Conservation (phyloP, 2,888 invertebrate genomes). For the Orthosia incerta region DNA sequence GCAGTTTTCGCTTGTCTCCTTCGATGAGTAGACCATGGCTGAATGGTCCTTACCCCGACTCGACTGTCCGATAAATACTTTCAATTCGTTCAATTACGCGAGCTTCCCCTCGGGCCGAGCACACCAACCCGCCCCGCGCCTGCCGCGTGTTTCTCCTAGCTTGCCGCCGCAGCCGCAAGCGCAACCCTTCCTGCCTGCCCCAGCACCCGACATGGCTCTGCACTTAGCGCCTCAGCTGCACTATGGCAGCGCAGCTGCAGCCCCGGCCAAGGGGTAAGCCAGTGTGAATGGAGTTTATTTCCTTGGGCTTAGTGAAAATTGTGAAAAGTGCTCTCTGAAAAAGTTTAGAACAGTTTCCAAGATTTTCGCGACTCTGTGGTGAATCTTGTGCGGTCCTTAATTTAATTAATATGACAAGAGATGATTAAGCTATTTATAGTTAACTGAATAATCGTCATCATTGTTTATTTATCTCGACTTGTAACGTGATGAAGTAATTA, state of each 20-base stretch:
- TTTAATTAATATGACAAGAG: conserved; percentile 26
- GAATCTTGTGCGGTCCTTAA: conserved; percentile 10
- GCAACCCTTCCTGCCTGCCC: conserved; percentile 52
- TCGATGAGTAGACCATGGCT: conserved; percentile 71
- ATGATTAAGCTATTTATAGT: conserved; percentile 39
- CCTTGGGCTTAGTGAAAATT: conserved; percentile 12
- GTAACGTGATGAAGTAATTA: conserved; percentile 30
- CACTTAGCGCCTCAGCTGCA: conserved; percentile 48
- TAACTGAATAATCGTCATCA: conserved; percentile 45
- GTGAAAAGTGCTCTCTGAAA: conserved; percentile 16
- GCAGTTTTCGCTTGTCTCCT: conserved; percentile 69
- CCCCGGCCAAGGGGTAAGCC: conserved; percentile 69
- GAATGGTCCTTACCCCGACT: conserved; percentile 76
- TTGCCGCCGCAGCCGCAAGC: conserved; percentile 53
- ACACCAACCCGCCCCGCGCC: conserved; percentile 51
- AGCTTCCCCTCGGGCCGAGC: conserved; percentile 68
- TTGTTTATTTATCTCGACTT: conserved; percentile 47
- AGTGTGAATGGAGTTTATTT: not conserved
- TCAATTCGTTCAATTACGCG: conserved; percentile 70
- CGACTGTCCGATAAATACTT: conserved; percentile 71
- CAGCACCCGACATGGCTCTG: conserved; percentile 42
- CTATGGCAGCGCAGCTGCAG: conserved; percentile 42
- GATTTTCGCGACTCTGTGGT: not conserved
- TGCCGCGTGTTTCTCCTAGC: conserved; percentile 50
- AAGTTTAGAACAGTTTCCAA: conserved; percentile 20